These are phyloP conservation scores for Numenius arquata DNA, from an alignment of 2,113 vertebrate genomes.

Conservation along the genomic window DNA sequence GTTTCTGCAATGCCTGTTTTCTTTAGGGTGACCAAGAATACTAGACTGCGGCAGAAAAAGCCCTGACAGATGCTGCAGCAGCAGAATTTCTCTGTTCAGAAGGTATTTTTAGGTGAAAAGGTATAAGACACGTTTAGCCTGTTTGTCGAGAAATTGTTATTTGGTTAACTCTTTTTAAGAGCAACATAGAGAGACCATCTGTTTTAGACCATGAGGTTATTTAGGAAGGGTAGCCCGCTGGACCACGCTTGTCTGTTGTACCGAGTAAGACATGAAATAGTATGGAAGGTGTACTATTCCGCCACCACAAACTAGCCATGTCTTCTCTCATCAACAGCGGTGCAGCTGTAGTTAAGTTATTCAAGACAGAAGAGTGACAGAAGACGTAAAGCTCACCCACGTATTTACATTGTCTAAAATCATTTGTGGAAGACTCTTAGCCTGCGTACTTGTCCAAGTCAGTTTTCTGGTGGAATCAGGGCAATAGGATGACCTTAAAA, in stretches of 20 bases:
- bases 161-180: not conserved
- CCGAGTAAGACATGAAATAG: not conserved
- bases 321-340: not conserved
- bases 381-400: not conserved
- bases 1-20: not conserved
- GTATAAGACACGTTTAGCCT: not conserved
- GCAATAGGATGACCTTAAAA: conserved; percentile 11
- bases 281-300: not conserved
- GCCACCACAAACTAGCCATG: not conserved
- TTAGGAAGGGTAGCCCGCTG: not conserved
- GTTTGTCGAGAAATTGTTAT: not conserved
- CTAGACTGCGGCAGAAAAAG: not conserved
- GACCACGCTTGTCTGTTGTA: not conserved
- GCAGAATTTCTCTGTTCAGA: not conserved
- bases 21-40: not conserved
- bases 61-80: not conserved
- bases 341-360: not conserved
- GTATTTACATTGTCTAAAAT: not conserved
- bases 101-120: conserved; percentile 35
- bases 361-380: not conserved
- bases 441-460: not conserved
- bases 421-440: not conserved
- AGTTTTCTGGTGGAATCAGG: not conserved
- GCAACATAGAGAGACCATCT: not conserved
- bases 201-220: not conserved